Evolutionary conservation across 1,140 invertebrate genomes (phyloP).

Genomic region (Apis dorsata): DNA sequence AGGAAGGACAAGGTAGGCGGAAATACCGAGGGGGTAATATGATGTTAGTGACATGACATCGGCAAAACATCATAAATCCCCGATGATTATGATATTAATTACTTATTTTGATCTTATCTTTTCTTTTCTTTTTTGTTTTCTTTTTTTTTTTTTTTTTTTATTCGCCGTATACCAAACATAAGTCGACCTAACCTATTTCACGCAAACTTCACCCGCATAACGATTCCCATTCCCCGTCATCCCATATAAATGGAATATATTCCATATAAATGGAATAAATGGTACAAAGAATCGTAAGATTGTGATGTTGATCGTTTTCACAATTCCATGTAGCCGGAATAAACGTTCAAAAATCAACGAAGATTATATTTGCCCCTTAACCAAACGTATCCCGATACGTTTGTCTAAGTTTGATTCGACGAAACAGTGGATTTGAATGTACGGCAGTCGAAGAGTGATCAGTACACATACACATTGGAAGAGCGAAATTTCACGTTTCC

Average conservation of each 20-base stretch:
- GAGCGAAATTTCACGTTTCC: slow-evolving; percentile 22
- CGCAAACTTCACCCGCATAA: too few relatives aligned
- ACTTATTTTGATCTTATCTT: neutral
- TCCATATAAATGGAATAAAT: neutral
- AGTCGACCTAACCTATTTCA: neutral
- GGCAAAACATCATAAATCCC: neutral
- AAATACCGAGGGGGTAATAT: neutral
- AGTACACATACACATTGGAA: slow-evolving; percentile 12
- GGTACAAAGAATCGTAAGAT: neutral
- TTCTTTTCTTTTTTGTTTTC: neutral
- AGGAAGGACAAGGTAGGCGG: slow-evolving; percentile 22
- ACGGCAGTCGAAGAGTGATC: slow-evolving; percentile 35
- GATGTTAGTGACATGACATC: neutral
- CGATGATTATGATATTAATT: too few relatives aligned
- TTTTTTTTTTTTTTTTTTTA: neutral
- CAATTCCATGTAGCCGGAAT: too few relatives aligned
- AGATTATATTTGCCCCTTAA: too few relatives aligned
- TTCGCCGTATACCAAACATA: neutral
- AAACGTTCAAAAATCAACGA: neutral
- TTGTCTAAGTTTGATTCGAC: neutral
- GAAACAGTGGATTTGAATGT: slow-evolving; percentile 7
- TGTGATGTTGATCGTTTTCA: neutral
- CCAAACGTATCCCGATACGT: neutral
- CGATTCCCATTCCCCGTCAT: too few relatives aligned
- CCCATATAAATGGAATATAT: neutral